Evolutionary conservation across 2,113 vertebrate species (phyloP).

Genomic region (Coptodon rendalli): DNA sequence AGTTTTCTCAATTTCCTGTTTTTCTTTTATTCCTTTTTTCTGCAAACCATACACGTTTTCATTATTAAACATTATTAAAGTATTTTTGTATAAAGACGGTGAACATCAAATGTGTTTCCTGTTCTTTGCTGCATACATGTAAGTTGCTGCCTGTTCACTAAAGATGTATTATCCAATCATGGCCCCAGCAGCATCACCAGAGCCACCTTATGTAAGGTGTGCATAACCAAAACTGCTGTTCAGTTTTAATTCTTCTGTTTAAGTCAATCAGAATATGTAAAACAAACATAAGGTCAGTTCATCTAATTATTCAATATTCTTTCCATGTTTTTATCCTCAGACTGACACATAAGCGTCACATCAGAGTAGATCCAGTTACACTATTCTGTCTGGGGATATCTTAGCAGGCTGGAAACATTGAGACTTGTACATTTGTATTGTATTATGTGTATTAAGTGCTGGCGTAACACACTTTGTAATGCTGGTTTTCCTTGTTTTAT

Average conservation of each 20-base stretch:
- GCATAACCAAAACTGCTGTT: neutral
- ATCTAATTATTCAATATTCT: conserved; percentile 8
- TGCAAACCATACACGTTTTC: neutral
- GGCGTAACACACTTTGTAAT: neutral
- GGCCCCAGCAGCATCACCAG: neutral
- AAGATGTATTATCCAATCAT: neutral
- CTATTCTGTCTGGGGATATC: neutral
- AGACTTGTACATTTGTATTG: neutral
- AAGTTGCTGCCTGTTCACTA: neutral
- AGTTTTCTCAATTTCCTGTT: neutral
- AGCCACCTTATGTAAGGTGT: neutral
- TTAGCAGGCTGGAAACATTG: neutral
- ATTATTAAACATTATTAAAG: neutral
- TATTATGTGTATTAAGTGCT: neutral
- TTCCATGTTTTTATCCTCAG: neutral
- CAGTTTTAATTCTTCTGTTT: neutral
- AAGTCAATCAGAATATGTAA: neutral
- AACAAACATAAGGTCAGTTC: neutral
- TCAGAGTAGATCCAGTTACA: neutral
- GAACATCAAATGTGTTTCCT: neutral
- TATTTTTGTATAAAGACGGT: neutral
- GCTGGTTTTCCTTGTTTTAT: neutral
- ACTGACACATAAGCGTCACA: conserved; percentile 4
- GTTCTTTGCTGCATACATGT: neutral
- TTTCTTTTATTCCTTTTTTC: neutral